Evolutionary conservation across 1,140 invertebrate genomes (phyloP), one percentile per base, ranked within the genome.

Genomic region (Cephus cinctus): DNA sequence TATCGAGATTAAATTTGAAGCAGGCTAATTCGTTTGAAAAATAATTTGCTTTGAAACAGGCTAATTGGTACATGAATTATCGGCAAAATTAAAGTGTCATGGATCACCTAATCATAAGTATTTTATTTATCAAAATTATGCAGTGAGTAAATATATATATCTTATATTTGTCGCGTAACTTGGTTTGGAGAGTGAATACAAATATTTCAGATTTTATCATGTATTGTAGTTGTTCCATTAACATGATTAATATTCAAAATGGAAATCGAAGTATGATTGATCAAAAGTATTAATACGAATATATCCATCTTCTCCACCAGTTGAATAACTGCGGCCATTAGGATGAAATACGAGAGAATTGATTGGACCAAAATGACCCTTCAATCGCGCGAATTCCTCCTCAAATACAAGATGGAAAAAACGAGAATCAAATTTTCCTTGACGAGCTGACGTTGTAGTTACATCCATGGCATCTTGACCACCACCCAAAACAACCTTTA

Each of bases 371-470:
- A 99, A 99, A 80, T 99, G 98, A 39, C 96, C 97, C 74, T 99
- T 99, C 0, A 99, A 87, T 43, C 96, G 79, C 0, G 89, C 97
- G 77, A 99, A 99, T 77, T 99, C 98, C 77, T 99, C 96, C 79
- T 99, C 97, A 72, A 98, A 99, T n/a, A 99, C 88, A 34, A 98
- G 74, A 77, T 99, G 96, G 83, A 92, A 99, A 75, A 99, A 97
- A 35, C 96, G 82, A 3, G 97, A 94, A 74, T 99, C 97, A 68
- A 99, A 99, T 80, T 99, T 98, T 18, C 97, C 98, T 46, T 92
- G 85, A 58, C 92, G 84, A 0, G 95, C 87, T 0, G 94, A 96
- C 0, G 96, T 98, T 4, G 94, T 98, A 23, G 98, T 99, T 41
- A 99, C 98, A 67, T 97, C 93, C 90, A 96, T 98, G 48, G 96